Percentiles rank a stretch among this genome's conserved stretches.
These are phyloP conservation scores for Agrochola circellaris DNA, from an alignment of 2,888 invertebrate species.

Conservation along the genomic window DNA sequence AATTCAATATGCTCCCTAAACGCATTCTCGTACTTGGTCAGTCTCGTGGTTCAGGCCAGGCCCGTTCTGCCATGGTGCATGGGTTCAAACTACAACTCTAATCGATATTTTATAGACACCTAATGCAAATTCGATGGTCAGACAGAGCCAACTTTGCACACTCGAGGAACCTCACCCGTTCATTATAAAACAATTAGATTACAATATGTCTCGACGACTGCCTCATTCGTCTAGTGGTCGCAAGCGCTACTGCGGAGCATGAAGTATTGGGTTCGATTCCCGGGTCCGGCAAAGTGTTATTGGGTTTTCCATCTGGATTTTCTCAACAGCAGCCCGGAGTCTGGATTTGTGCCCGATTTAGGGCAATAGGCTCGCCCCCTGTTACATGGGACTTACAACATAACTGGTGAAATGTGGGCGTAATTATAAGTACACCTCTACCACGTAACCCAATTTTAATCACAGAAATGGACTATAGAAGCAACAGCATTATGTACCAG, in stretches of 20 bases:
- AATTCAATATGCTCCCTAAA: not conserved
- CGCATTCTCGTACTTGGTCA: not conserved
- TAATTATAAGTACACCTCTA: no score
- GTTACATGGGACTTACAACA: no score
- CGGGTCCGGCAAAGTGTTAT: not conserved
- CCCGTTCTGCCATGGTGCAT: not conserved
- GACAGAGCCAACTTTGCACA: not conserved
- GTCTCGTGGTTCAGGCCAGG: not conserved
- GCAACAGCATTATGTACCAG: no score
- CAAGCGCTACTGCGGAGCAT: no score
- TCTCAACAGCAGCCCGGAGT: not conserved
- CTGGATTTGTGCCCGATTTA: not conserved
- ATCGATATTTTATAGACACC: slow-evolving; percentile 2
- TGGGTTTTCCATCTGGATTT: not conserved
- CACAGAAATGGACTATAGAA: no score
- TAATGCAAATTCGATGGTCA: not conserved
- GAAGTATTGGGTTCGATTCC: no score
- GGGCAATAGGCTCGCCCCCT: no score
- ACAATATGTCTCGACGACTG: no score
- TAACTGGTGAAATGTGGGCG: no score
- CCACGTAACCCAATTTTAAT: no score
- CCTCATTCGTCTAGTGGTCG: no score
- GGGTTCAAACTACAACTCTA: not conserved
- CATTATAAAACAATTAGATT: not conserved
- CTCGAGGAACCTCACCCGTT: not conserved